These are phyloP conservation scores for Gephyroberyx darwinii DNA, from an alignment of 2,797 vertebrate species.

Conservation along the genomic window DNA sequence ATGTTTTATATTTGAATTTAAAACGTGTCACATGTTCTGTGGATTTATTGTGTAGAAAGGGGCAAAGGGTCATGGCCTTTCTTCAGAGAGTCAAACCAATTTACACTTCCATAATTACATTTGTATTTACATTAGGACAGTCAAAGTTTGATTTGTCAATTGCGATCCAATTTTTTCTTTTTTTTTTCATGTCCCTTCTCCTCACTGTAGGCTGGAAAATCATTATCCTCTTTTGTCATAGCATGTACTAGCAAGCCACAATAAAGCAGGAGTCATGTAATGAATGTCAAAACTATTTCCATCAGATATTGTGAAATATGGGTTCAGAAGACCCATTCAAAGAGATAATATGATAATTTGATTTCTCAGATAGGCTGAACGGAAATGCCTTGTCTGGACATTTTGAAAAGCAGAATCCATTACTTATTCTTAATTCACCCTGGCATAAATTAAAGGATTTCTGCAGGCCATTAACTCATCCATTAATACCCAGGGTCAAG, in stretches of 20 bases:
- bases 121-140: conserved; percentile 75
- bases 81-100: conserved; percentile 73
- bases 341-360: conserved; percentile 87
- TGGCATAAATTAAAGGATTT: conserved; percentile 87
- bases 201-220: conserved; percentile 68
- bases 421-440: conserved; percentile 86
- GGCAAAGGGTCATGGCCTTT: conserved; percentile 55
- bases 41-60: conserved; percentile 41
- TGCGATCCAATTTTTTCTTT: conserved; percentile 57
- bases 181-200: conserved; percentile 53
- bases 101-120: conserved; percentile 75
- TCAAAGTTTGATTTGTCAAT: conserved; percentile 73
- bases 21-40: conserved; percentile 32
- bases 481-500: conserved; percentile 87
- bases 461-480: conserved; percentile 86
- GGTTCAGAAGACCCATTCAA: conserved; percentile 82
- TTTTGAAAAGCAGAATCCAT: conserved; percentile 86
- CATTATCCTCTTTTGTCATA: conserved; percentile 79
- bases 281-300: conserved; percentile 84
- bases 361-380: conserved; percentile 85
- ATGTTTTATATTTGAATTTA: conserved; percentile 3
- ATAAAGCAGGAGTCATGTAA: conserved; percentile 83
- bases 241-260: conserved; percentile 79
- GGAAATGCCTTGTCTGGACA: conserved; percentile 84
- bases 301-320: conserved; percentile 82